These are phyloP conservation scores for Dryobota labecula DNA, from an alignment of 2,888 invertebrate species.

Conservation along the genomic window DNA sequence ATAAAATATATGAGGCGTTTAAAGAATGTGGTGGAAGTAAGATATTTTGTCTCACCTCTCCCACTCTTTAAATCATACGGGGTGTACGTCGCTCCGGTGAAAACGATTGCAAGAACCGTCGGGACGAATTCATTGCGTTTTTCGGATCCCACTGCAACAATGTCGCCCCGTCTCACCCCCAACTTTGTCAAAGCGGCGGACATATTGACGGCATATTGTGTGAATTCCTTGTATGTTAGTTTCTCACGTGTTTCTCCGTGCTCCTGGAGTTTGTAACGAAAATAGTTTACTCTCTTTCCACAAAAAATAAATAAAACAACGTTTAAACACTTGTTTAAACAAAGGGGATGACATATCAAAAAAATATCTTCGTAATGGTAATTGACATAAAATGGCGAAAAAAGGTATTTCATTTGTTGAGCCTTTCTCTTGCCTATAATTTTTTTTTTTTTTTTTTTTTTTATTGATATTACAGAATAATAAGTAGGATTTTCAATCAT, in stretches of 20 bases:
- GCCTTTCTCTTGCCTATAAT: too few relatives aligned
- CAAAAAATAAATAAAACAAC: too few relatives aligned
- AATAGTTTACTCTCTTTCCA: too few relatives aligned
- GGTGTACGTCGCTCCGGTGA: conserved; percentile 80
- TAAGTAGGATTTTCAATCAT: too few relatives aligned
- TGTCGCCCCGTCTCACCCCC: conserved; percentile 88
- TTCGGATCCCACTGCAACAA: conserved; percentile 91
- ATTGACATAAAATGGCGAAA: too few relatives aligned
- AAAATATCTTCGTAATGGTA: too few relatives aligned
- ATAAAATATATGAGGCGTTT: conserved; percentile 53
- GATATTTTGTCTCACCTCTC: conserved; percentile 72
- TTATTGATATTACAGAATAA: too few relatives aligned
- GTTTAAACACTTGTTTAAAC: too few relatives aligned
- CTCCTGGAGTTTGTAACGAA: conserved; percentile 78
- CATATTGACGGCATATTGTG: conserved; percentile 88
- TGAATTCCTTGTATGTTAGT: conserved; percentile 87
- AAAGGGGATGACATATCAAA: too few relatives aligned
- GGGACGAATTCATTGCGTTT: conserved; percentile 90
- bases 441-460: too few relatives aligned
- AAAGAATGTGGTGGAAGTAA: conserved; percentile 56
- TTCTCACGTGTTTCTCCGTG: conserved; percentile 88
- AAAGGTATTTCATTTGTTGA: too few relatives aligned
- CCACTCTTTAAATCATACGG: conserved; percentile 77
- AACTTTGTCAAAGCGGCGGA: conserved; percentile 86
- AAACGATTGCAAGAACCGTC: conserved; percentile 88